Base-by-base conservation (phyloP, 2,888 invertebrate species). In the Brachynemurus nebulosus region DNA sequence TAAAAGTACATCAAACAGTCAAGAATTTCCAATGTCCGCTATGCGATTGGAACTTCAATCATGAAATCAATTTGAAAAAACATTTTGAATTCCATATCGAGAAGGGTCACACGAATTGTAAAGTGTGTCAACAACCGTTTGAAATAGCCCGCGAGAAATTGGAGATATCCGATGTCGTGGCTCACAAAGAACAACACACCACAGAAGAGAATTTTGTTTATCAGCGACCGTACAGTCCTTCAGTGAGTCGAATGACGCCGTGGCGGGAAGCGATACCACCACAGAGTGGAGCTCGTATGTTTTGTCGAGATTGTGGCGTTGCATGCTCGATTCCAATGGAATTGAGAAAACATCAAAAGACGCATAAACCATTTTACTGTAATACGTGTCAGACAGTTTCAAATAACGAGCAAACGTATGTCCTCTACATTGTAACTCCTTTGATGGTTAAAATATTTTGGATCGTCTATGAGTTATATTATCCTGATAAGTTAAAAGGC, bases 71-170 rank as follows among this genome's bases (percentile, higher is more conserved):
- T 19, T 20, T 42, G 17, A 19, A 34, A 14, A 42, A 42, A 35
- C 42, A 42, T 36, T 42, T 42, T 11, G 42, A 42, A 12, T 18
- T 35, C 12, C 42, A 42, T 21, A 21, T 42, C 17, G 42, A 42
- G 23, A 42, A 42, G 21, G 42, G 42, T 14, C 42, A 42, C 17
- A 34, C 21, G 9, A 21, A 12, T 12, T 42, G 42, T 35, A 42
- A 42, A 42, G 42, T 42, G 3, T 42, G 42, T 16, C 16, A 34
- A 2, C 20, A 33, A n/a, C n/a, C 9, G 17, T 42, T 42, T 16
- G 25, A 40, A 16, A 12, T n/a, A 12, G n/a, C 21, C 14, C 20
- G 33, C n/a, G 21, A 21, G 3, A 35, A 11, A 17, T 35, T 42
- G 23, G 20, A 34, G 16, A 35, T 42, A 7, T 6, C 34, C 5